Evolutionary conservation across 2,888 invertebrate species (phyloP).

Genomic region (Tachina grossa): DNA sequence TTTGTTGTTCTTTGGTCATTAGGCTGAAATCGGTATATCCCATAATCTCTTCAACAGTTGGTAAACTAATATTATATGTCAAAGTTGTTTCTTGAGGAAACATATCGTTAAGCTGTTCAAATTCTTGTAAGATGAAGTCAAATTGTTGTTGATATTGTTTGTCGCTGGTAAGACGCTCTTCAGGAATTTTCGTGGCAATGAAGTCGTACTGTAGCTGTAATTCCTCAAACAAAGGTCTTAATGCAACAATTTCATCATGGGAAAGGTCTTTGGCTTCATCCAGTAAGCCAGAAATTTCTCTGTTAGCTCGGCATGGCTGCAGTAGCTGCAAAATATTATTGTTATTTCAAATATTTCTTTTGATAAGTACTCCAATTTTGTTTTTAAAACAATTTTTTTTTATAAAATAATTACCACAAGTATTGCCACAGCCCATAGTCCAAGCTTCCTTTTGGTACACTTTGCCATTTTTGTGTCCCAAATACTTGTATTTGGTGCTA

Average conservation of each 20-base stretch:
- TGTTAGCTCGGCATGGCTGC: slow-evolving; percentile 39
- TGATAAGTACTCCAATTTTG: background rate
- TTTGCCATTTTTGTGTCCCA: slow-evolving; percentile 14
- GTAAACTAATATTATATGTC: slow-evolving; percentile 75
- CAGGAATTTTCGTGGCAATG: slow-evolving; percentile 68
- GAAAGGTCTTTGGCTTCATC: slow-evolving; percentile 72
- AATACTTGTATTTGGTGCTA: background rate
- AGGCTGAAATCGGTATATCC: slow-evolving; percentile 53
- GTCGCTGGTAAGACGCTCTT: slow-evolving; percentile 56
- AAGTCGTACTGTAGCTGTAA: slow-evolving; percentile 77
- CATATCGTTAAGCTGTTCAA: slow-evolving; percentile 64
- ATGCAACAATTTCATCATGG: slow-evolving; percentile 72
- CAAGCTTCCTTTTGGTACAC: background rate
- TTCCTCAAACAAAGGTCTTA: slow-evolving; percentile 76
- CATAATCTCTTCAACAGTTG: slow-evolving; percentile 75
- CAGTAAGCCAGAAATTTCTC: slow-evolving; percentile 66
- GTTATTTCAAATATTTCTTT: background rate
- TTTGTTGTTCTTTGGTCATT: slow-evolving; percentile 71
- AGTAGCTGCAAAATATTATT: background rate
- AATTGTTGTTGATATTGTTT: slow-evolving; percentile 65
- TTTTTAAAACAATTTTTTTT: too few relatives aligned
- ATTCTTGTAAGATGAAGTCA: slow-evolving; percentile 69
- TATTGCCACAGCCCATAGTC: background rate
- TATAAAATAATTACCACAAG: slow-evolving; percentile 35
- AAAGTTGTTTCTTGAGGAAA: slow-evolving; percentile 63